Percentiles rank a stretch among this genome's conserved stretches.
Evolutionary conservation across 2,113 vertebrate genomes (phyloP).

Genomic region (Charina bottae): DNA sequence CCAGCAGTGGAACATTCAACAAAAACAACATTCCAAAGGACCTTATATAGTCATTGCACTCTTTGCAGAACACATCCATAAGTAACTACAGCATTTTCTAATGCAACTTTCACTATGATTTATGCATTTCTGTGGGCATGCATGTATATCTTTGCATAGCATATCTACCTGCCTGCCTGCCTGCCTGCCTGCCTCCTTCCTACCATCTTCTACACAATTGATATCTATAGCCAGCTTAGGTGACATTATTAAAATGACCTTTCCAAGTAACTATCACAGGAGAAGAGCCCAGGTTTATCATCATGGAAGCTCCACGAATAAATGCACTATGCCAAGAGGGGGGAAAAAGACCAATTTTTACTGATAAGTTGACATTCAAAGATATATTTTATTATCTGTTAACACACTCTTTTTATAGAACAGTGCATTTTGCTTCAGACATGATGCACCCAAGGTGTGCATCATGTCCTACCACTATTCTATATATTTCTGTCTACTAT

Average conservation of each 20-base stretch:
- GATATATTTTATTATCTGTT: conserved; percentile 41
- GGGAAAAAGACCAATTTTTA: conserved; percentile 20
- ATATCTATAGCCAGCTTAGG: neutral
- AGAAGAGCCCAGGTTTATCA: fast-evolving
- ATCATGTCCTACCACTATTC: no score
- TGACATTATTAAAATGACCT: neutral
- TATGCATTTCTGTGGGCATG: neutral
- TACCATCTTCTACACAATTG: neutral
- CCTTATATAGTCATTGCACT: neutral
- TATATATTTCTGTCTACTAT: no score
- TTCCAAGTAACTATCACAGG: neutral
- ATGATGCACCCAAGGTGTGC: conserved; percentile 44
- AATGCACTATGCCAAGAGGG: neutral
- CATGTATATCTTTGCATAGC: neutral
- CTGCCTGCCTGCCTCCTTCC: neutral
- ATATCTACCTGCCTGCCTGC: neutral
- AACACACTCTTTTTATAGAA: conserved; percentile 27
- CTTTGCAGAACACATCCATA: neutral
- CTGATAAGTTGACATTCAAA: conserved; percentile 21
- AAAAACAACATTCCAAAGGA: neutral
- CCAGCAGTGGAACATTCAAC: neutral
- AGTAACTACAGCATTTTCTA: neutral
- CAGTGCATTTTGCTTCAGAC: conserved; percentile 46
- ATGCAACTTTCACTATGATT: neutral
- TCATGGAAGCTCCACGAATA: neutral